Evolutionary conservation across 1,140 invertebrate genomes (phyloP).

Genomic region (Nixonia krombeini): DNA sequence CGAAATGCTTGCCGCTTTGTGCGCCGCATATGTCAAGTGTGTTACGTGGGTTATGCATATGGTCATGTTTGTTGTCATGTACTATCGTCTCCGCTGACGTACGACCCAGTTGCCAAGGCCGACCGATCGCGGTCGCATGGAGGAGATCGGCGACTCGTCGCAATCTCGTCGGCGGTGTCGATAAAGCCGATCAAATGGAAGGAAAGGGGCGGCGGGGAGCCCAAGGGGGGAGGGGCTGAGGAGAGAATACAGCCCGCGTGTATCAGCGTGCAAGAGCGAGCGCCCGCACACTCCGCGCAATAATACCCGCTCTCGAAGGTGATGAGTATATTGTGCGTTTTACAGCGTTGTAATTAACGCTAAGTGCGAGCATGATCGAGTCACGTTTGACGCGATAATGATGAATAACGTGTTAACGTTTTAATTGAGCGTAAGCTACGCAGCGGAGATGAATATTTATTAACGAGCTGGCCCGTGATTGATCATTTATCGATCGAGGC

Average conservation of each 20-base stretch:
- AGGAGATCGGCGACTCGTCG: conserved; percentile 26
- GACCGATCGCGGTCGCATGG: conserved; percentile 16
- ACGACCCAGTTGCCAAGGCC: conserved; percentile 57
- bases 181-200: conserved; percentile 15
- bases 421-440: neutral
- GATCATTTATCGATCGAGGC: neutral
- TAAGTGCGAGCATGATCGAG: conserved; percentile 30
- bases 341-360: conserved; percentile 37
- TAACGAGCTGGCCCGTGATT: neutral
- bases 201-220: neutral
- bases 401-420: conserved; percentile 28
- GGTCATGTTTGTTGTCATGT: conserved; percentile 46
- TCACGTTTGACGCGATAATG: conserved; percentile 11
- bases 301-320: neutral
- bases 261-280: no score
- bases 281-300: neutral
- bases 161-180: no score
- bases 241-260: no score
- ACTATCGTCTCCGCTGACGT: conserved; percentile 50
- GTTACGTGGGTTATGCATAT: conserved; percentile 53
- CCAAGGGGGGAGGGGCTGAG: conserved; percentile 1
- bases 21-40: conserved; percentile 55
- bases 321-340: conserved; percentile 25
- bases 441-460: neutral
- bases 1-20: conserved; percentile 40